Base-by-base conservation (phyloP, 64 coral and sea anemone genomes). In the Stichodactyla helianthus region DNA sequence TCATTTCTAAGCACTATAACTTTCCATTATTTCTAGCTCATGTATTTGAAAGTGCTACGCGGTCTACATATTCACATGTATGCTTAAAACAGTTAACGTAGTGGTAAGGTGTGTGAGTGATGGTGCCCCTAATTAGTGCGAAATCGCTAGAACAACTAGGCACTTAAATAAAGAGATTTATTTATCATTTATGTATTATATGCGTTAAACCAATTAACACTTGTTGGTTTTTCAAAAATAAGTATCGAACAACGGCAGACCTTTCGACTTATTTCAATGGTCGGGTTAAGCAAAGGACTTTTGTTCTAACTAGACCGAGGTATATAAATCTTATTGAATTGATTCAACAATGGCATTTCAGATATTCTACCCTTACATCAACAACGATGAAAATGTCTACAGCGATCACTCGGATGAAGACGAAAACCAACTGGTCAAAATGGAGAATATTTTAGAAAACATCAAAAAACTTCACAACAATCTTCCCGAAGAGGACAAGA, bases 401-500 rank as follows among this genome's bases (percentile, higher is more conserved):
- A 84, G 19, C 9, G 83, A 84, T 19, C 20, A 59, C 83, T 84
- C 55, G 50, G 55, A 84, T 19, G 83, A 84, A 0, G 20, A 58
- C 6, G 53, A 84, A 84, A 58, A 28, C 0, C n/a, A 63, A 8
- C 55, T 55, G 6, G 17, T 84, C 2, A 84, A 84, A 9, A 60
- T 84, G 59, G 59, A 84, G 27, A 50, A 84, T 6, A 54, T 54
- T 35, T 12, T 60, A 51, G 55, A 84, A 84, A 84, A 63, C n/a
- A 84, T 61, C 25, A 57, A 54, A 22, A 81, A 81, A 81, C 54
- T 63, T 25, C n/a, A 58, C 54, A 84, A 84, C 83, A 84, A 60
- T 28, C 83, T 26, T 15, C 83, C 83, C 5, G 7, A 60, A 5
- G 55, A 84, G 7, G 56, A 63, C 54, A 63, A 58, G 59, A 92